Percentiles rank a stretch among this genome's conserved stretches.
These are phyloP conservation scores for Drosophila testacea DNA, from an alignment of 2,888 invertebrate genomes.

Conservation along the genomic window DNA sequence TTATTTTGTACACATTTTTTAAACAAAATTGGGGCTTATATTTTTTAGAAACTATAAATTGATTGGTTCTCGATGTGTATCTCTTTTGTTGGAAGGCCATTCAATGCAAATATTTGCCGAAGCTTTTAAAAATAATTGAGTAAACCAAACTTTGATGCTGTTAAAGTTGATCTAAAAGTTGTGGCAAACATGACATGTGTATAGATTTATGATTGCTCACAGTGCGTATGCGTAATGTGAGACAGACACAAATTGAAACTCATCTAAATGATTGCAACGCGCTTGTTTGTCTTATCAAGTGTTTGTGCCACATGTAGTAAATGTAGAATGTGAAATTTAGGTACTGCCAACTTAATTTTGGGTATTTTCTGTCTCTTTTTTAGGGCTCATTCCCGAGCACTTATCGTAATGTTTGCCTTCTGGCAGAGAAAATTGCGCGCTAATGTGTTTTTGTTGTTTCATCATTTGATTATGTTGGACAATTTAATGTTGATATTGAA, in stretches of 20 bases:
- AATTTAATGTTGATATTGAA: constrained; percentile 64
- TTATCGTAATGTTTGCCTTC: constrained; percentile 48
- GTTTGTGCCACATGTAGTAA: constrained; percentile 3
- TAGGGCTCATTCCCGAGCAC: constrained; percentile 9
- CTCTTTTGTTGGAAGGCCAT: constrained; percentile 1
- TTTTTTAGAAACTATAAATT: not conserved
- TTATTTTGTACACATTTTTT: not conserved
- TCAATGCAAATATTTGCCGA: constrained; percentile 32
- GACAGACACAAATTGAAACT: constrained; percentile 10
- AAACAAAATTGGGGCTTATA: not conserved
- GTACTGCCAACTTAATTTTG: constrained; percentile 1
- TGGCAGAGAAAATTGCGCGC: constrained; percentile 60
- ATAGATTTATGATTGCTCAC: constrained; percentile 12
- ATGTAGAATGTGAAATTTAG: not conserved
- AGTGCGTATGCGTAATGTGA: constrained; percentile 36
- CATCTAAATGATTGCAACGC: constrained; percentile 47
- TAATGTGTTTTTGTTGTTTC: constrained; percentile 75
- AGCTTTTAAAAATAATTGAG: constrained; percentile 36
- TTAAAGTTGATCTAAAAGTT: constrained; percentile 10
- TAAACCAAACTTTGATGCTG: constrained; percentile 14
- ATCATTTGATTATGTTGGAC: constrained; percentile 64
- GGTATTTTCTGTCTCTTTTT: not conserved
- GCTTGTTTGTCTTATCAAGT: constrained; percentile 34
- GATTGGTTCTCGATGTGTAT: not conserved
- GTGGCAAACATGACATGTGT: constrained; percentile 10